Evolutionary conservation across 2,113 vertebrate species (phyloP), one percentile per base, ranked within the genome.

Genomic region (Pachypanchax playfairii): DNA sequence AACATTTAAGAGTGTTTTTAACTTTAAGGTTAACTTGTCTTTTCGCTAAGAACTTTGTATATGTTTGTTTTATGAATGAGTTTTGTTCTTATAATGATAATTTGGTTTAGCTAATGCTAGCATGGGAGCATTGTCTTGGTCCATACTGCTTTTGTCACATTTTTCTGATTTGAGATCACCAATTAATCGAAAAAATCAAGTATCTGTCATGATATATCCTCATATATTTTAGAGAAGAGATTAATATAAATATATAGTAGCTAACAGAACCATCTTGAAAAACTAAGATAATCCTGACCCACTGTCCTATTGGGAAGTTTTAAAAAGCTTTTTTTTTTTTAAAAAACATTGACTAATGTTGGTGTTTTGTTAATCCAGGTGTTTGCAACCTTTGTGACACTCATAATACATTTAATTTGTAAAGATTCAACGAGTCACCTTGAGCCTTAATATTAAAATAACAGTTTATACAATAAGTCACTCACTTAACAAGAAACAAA

Each of bases 31-130:
- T 13, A 3, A 26, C 0, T 15, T 26, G 0, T 20, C 1, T 12
- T 1, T 15, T 4, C 4, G 54, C 21, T 17, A 7, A 5, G 2
- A 10, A 0, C 1, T 22, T 0, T 3, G 1, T 20, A 5, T 15
- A 2, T 7, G 0, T 6, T 47, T 53, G 6, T 47, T 28, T 35
- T 17, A 22, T 4, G 44, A 2, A 0, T 6, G 5, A 9, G 0
- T 53, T 28, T 11, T 53, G 13, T 53, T 15, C 0, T 3, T 13
- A 14, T 56, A 61, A 28, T 75, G 66, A 59, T 59, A 76, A 4
- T 1, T 21, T 48, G 25, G n/a, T 17, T 28, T 24, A 22, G 65
- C 42, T 78, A 73, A 67, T 36, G 57, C 51, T 85, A 89, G 29
- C 48, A 22, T 17, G 38, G n/a, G 21, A 56, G 20, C n/a, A 18